Evolutionary conservation across 1,140 invertebrate genomes (phyloP).

Genomic region (Ptiloglossa arizonensis): DNA sequence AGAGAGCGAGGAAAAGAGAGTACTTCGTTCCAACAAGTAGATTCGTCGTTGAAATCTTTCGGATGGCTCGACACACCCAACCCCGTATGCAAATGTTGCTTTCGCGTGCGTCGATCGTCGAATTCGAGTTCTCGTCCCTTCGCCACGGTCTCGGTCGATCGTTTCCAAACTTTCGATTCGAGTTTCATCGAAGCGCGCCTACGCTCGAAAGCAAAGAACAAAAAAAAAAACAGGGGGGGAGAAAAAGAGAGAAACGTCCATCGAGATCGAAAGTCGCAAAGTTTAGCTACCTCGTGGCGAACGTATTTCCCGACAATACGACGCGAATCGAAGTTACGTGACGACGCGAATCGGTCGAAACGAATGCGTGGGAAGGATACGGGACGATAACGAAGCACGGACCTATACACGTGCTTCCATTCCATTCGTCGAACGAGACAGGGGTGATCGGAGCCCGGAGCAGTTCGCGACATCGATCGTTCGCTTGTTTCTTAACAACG

Average conservation of each 20-base stretch:
- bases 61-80: slow-evolving; percentile 17
- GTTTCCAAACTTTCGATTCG: too few relatives aligned
- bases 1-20: slow-evolving; percentile 12
- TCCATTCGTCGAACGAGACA: not conserved
- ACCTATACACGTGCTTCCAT: too few relatives aligned
- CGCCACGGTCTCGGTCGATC: not conserved
- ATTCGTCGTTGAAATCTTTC: not conserved
- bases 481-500: too few relatives aligned
- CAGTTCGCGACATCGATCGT: not conserved
- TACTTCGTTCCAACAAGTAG: slow-evolving; percentile 16
- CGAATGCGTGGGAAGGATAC: not conserved
- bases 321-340: not conserved
- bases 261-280: too few relatives aligned
- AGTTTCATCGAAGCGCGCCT: not conserved
- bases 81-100: too few relatives aligned
- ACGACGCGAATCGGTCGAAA: not conserved
- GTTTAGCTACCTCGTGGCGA: too few relatives aligned
- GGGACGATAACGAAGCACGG: not conserved
- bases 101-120: too few relatives aligned
- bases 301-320: too few relatives aligned
- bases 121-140: not conserved
- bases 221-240: too few relatives aligned
- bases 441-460: too few relatives aligned
- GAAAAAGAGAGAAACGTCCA: too few relatives aligned
- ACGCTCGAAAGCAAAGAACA: not conserved